Evolutionary conservation across 2,113 vertebrate genomes (phyloP).

Genomic region (Psilopogon haemacephalus): DNA sequence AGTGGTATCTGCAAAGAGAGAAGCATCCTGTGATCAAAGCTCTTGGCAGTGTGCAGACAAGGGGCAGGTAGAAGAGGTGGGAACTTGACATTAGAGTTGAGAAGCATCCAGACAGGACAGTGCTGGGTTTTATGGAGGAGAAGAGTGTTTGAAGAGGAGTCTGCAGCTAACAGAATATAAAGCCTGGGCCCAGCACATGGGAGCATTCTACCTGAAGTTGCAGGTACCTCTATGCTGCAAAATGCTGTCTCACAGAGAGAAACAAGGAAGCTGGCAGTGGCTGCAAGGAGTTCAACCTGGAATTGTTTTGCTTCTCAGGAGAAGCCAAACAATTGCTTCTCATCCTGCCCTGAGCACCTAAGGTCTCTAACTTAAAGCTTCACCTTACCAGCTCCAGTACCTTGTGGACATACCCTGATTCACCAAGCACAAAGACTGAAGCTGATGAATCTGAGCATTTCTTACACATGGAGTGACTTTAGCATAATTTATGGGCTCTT

Average conservation of each 20-base stretch:
- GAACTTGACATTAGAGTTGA: background rate
- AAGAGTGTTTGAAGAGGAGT: background rate
- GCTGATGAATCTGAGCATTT: background rate
- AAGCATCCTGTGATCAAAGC: background rate
- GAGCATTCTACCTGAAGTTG: background rate
- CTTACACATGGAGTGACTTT: background rate
- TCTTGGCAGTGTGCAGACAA: background rate
- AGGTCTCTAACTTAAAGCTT: background rate
- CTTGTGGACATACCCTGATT: background rate
- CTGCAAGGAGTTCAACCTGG: background rate
- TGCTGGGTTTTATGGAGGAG: background rate
- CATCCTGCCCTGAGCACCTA: background rate
- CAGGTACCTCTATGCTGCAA: background rate
- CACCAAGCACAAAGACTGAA: background rate
- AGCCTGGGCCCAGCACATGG: background rate
- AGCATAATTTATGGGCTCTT: background rate
- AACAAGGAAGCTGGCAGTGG: background rate
- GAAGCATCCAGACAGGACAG: background rate
- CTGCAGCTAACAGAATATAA: background rate
- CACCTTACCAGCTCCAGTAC: background rate
- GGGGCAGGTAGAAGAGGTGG: background rate
- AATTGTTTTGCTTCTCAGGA: background rate
- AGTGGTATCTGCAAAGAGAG: background rate
- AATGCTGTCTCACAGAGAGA: background rate
- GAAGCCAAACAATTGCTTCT: too few relatives aligned